phyloP scores from a whole-genome alignment of 2,113 vertebrate genomes.

The Nibea albiflora region DNA sequence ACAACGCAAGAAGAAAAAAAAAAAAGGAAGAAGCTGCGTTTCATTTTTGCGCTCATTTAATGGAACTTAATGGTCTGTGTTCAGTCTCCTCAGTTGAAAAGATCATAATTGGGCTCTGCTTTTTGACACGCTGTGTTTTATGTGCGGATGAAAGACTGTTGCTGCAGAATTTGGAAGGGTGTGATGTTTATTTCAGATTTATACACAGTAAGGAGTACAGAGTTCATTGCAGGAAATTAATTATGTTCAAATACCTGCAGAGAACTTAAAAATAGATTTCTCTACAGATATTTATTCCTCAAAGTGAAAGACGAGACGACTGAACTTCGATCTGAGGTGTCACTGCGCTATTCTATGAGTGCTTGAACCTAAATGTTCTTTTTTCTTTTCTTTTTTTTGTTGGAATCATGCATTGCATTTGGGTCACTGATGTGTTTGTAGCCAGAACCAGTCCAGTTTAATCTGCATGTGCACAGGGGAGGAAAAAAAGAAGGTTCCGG shows the following conservation, averaged over 20 bases:
- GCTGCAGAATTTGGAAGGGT: constrained; percentile 10
- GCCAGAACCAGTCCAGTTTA: constrained; percentile 64
- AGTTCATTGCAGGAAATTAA: constrained; percentile 26
- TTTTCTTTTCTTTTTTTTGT: constrained; percentile 22
- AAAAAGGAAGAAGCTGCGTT: constrained; percentile 13
- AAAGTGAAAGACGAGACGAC: constrained; percentile 11
- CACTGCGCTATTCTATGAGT: neutral
- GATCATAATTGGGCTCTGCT: constrained; percentile 41
- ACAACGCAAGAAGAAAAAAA: constrained; percentile 12
- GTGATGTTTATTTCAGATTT: constrained; percentile 32
- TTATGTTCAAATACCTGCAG: constrained; percentile 26
- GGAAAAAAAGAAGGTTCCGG: constrained; percentile 55
- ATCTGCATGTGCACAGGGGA: constrained; percentile 64
- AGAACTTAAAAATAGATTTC: constrained; percentile 32
- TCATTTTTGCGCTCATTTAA: constrained; percentile 58
- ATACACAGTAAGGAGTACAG: neutral
- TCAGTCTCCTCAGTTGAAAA: constrained; percentile 24
- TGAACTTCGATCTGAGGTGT: constrained; percentile 1
- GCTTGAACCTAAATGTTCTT: constrained; percentile 31
- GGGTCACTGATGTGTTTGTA: constrained; percentile 63
- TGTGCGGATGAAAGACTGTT: neutral
- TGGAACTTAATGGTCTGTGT: constrained; percentile 61
- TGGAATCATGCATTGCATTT: constrained; percentile 46
- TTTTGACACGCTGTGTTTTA: constrained; percentile 6
- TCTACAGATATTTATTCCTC: constrained; percentile 29